phyloP scores from a whole-genome alignment of 2,797 vertebrate species.

The Podarcis lilfordi region DNA sequence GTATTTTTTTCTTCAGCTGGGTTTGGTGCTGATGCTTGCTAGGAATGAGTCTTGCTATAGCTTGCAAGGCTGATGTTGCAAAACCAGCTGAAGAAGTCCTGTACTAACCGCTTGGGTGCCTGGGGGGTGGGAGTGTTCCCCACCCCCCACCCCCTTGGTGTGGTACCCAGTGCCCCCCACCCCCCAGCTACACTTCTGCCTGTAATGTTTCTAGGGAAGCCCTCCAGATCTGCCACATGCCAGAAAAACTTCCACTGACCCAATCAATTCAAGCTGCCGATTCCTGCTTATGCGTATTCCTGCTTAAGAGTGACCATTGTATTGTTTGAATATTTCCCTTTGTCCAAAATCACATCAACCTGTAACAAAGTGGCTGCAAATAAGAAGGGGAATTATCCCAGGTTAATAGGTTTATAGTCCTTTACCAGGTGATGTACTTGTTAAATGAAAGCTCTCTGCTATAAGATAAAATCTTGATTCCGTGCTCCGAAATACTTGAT shows the following conservation, averaged over 20 bases:
- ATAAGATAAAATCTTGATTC: constrained; percentile 64
- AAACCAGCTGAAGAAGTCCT: constrained; percentile 38
- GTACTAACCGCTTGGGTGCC: no score
- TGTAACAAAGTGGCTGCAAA: constrained; percentile 8
- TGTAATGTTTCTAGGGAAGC: not conserved
- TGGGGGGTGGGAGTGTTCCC: no score
- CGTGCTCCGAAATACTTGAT: constrained; percentile 48
- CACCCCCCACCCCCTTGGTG: no score
- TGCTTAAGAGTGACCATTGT: not conserved
- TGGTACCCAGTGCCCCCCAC: no score
- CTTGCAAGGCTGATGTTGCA: constrained; percentile 38
- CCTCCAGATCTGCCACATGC: not conserved
- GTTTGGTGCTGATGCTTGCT: constrained; percentile 14
- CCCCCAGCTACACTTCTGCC: no score
- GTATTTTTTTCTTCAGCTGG: constrained; percentile 42
- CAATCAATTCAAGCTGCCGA: not conserved
- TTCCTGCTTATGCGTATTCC: constrained; percentile 11
- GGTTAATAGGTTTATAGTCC: constrained; percentile 50
- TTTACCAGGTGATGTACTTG: constrained; percentile 51
- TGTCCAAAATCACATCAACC: not conserved
- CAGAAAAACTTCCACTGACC: constrained; percentile 11
- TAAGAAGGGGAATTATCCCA: constrained; percentile 32
- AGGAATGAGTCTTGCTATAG: constrained; percentile 38
- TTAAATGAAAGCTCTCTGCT: constrained; percentile 43
- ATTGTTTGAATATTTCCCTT: constrained; percentile 19